Evolutionary conservation across 2,113 vertebrate genomes (phyloP).

Genomic region (Chelonoidis abingdonii): DNA sequence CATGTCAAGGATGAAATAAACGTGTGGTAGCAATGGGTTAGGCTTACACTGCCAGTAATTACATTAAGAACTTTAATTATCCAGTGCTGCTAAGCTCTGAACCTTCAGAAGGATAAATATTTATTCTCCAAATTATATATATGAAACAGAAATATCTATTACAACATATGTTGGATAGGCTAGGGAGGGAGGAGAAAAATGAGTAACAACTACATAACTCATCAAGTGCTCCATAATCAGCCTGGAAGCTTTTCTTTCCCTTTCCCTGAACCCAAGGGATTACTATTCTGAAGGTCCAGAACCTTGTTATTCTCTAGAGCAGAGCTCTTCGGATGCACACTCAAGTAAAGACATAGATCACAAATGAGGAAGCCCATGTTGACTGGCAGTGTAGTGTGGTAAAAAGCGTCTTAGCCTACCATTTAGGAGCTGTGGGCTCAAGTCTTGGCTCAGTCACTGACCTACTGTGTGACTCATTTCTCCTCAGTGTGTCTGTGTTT

Average conservation of each 20-base stretch:
- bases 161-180: background rate
- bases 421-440: fast-evolving
- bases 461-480: background rate
- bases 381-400: background rate
- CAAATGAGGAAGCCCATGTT: background rate
- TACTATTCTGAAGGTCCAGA: background rate
- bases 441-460: background rate
- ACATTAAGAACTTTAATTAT: slow-evolving; percentile 26
- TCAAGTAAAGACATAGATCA: background rate
- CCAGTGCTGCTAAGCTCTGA: background rate
- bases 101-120: slow-evolving; percentile 34
- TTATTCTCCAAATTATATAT: background rate
- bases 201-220: background rate
- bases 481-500: background rate
- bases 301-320: background rate
- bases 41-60: background rate
- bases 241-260: background rate
- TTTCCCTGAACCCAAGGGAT: background rate
- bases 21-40: background rate
- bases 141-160: background rate
- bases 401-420: background rate
- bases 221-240: background rate
- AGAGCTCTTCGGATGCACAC: background rate
- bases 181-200: background rate
- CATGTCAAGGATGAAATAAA: slow-evolving; percentile 39